Base-by-base conservation (phyloP, 2,797 vertebrate genomes). In the Peromyscus attwateri region DNA sequence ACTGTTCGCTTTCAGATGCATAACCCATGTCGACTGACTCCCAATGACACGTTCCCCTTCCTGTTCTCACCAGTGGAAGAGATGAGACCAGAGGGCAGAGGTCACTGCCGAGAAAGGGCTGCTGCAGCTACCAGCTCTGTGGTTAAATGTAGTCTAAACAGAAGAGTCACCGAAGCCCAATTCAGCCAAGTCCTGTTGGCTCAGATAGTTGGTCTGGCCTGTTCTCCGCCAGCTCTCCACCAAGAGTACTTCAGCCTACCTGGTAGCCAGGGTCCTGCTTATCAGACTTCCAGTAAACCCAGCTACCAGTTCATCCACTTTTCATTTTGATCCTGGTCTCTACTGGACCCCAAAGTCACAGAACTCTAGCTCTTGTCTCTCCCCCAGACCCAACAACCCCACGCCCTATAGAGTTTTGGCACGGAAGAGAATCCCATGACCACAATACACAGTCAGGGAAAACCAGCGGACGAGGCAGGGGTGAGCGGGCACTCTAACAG, bases 381-480 rank as follows among this genome's bases (percentile, higher is more conserved):
- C 34, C 14, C 13, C 52, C 0, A 40, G 43, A 68, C 60, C 62
- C 2, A 89, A 52, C 23, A n/a, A 27, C 55, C 34, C 29, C 2
- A 25, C 16, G 21, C 71, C n/a, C 31, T 60, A n/a, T 3, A 62
- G 68, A 64, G 43, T 83, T 60, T 79, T 2, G 8, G 1, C 34
- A 19, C 6, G 34, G 70, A 21, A 85, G 55, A 75, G n/a, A 3
- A 13, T 21, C 7, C n/a, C 29, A 29, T 71, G 60, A 40, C 3
- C 0, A 5, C 14, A 52, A n/a, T 0, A 27, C 57, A 31, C 8
- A 25, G 0, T 62, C 13, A 17, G 40, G 77, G 49, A 70, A 70
- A 17, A 6, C 21, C 0, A 12, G 43, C 0, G 0, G 37, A 49
- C 3, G 31, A 70, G 43, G 60, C 1, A 3, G 62, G 46, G 23